These are phyloP conservation scores for Brassicogethes aeneus DNA, from an alignment of 2,888 invertebrate species.

Conservation along the genomic window DNA sequence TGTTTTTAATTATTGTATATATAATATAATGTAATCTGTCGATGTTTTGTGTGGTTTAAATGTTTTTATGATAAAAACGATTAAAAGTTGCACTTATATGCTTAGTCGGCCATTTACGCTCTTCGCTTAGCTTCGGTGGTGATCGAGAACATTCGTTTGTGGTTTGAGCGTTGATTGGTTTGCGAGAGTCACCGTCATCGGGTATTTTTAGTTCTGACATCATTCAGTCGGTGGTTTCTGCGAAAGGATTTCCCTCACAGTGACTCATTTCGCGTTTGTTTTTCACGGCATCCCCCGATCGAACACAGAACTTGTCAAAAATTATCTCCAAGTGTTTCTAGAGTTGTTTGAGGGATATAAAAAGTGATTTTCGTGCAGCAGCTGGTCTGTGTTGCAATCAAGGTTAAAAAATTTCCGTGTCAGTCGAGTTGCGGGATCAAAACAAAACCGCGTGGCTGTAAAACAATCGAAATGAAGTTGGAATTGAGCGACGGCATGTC, in stretches of 20 bases:
- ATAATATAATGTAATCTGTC: too few species aligned
- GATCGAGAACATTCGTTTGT: neutral
- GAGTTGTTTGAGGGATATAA: neutral
- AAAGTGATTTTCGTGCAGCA: neutral
- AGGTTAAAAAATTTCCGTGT: constrained; percentile 22
- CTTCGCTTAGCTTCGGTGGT: too few species aligned
- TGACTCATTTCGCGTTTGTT: constrained; percentile 28
- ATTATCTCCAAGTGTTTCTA: constrained; percentile 2
- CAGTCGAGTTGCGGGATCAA: constrained; percentile 11
- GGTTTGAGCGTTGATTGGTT: neutral
- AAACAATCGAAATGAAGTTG: constrained; percentile 34
- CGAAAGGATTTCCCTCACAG: constrained; percentile 39
- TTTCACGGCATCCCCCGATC: constrained; percentile 3
- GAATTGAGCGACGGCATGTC: constrained; percentile 38
- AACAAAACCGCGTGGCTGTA: constrained; percentile 4
- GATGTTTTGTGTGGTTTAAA: too few species aligned
- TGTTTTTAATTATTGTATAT: too few species aligned
- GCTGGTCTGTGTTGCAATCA: constrained; percentile 13
- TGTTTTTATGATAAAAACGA: too few species aligned
- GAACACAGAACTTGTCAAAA: too few species aligned
- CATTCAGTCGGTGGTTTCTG: constrained; percentile 37
- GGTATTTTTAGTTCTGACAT: constrained; percentile 41
- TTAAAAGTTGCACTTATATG: too few species aligned
- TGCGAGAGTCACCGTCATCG: constrained; percentile 17
- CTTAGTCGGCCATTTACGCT: too few species aligned